A percentile compares a stretch with the other conserved stretches of the same genome.
These are phyloP conservation scores for Odontamblyopus lacepedii DNA, from an alignment of 2,797 vertebrate species.

Conservation along the genomic window DNA sequence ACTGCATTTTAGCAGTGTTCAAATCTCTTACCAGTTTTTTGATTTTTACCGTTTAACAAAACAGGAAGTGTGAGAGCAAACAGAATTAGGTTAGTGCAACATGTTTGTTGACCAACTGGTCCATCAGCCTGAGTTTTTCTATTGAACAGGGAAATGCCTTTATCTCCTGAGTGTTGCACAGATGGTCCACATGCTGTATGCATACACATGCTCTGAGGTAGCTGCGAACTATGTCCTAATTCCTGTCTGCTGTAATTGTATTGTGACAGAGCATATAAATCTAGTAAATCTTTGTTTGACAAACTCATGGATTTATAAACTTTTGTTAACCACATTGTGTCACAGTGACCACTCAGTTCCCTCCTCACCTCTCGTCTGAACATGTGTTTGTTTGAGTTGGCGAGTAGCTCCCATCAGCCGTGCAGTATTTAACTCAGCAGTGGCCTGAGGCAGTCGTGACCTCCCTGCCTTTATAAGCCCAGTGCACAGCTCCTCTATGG, in stretches of 20 bases:
- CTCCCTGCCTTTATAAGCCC: constrained; percentile 66
- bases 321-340: constrained; percentile 53
- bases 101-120: constrained; percentile 1
- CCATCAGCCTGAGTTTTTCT: not conserved
- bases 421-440: constrained; percentile 76
- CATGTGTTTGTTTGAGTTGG: constrained; percentile 85
- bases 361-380: constrained; percentile 41
- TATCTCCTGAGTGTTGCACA: not conserved
- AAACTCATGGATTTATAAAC: constrained; percentile 52
- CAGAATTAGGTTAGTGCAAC: not conserved
- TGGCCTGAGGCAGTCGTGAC: constrained; percentile 76
- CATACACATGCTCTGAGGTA: not conserved
- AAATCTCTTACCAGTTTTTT: not conserved
- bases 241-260: constrained; percentile 42
- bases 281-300: constrained; percentile 41
- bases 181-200: not conserved
- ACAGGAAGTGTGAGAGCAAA: not conserved
- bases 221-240: not conserved
- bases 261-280: constrained; percentile 16
- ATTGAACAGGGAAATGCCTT: not conserved
- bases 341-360: constrained; percentile 51
- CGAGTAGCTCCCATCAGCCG: constrained; percentile 73
- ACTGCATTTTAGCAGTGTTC: not conserved
- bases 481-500: constrained; percentile 43
- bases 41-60: not conserved